Conservation (phyloP, 2,888 invertebrate genomes). For the Chymomyza fuscimana region DNA sequence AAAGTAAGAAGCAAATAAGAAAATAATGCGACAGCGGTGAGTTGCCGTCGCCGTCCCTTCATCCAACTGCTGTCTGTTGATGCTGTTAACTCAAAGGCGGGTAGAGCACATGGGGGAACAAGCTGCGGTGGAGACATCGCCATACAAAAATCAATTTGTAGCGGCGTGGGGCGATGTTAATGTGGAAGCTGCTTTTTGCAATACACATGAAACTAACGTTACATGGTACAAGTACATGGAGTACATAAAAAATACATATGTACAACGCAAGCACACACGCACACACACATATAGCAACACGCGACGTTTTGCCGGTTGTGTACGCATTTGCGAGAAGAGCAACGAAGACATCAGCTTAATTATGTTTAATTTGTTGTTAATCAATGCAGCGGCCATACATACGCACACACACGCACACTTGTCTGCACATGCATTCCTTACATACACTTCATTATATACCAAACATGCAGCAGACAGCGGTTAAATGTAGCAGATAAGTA, state of each 20-base stretch:
- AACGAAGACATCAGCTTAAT: constrained; percentile 37
- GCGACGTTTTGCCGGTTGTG: constrained; percentile 64
- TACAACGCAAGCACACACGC: constrained; percentile 27
- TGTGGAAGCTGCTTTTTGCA: constrained; percentile 2
- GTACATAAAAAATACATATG: constrained; percentile 47
- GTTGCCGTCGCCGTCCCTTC: not conserved
- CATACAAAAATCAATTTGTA: constrained; percentile 67
- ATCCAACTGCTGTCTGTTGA: not conserved
- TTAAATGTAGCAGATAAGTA: not conserved
- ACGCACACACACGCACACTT: not conserved
- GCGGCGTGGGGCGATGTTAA: constrained; percentile 33
- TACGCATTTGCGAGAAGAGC: not conserved
- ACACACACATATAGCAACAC: constrained; percentile 50
- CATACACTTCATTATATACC: too few species aligned
- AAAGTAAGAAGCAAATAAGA: constrained; percentile 69
- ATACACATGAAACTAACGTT: constrained; percentile 4
- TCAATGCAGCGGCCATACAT: constrained; percentile 42
- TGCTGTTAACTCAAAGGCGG: constrained; percentile 14
- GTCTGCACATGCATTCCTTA: not conserved
- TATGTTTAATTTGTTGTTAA: constrained; percentile 69
- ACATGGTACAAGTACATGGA: constrained; percentile 22
- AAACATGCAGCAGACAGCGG: not conserved
- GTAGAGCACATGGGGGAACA: constrained; percentile 10
- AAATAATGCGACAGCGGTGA: constrained; percentile 49
- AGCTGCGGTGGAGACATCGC: constrained; percentile 20